phyloP scores from a whole-genome alignment of 1,140 invertebrate genomes.

The Heliconius nattereri region DNA sequence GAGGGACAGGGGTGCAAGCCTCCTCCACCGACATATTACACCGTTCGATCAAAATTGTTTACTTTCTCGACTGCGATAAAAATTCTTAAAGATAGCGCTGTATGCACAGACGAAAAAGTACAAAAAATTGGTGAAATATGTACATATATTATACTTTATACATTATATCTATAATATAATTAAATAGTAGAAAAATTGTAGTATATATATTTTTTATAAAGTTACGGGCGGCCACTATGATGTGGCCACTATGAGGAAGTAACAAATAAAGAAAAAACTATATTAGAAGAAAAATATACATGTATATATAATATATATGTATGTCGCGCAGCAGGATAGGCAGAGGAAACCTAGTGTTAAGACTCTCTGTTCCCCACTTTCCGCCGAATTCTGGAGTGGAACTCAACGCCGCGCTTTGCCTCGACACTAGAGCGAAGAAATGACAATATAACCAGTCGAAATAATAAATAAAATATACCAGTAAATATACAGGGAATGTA shows the following conservation, averaged over 20 bases:
- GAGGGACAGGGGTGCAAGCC: constrained; percentile 33
- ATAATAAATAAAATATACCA: background rate
- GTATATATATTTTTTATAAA: too few relatives aligned
- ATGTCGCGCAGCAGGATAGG: too few relatives aligned
- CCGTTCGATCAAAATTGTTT: constrained; percentile 42
- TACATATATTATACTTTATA: background rate
- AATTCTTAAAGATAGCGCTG: constrained; percentile 22
- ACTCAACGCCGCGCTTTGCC: too few relatives aligned
- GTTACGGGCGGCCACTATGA: too few relatives aligned
- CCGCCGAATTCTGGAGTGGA: too few relatives aligned
- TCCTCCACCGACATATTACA: constrained; percentile 36
- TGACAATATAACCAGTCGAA: background rate
- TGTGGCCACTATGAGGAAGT: too few relatives aligned
- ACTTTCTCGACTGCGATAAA: constrained; percentile 32
- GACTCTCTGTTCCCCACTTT: too few relatives aligned
- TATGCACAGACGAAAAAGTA: background rate
- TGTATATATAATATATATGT: too few relatives aligned
- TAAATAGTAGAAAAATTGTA: too few relatives aligned
- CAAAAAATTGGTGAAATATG: background rate
- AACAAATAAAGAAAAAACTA: background rate
- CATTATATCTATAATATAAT: background rate
- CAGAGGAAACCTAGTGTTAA: too few relatives aligned
- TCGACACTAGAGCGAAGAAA: too few relatives aligned
- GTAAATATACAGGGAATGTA: background rate
- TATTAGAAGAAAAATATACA: background rate